A percentile compares a stretch with the other conserved stretches of the same genome.
Evolutionary conservation across 2,888 invertebrate genomes (phyloP).

Genomic region (Agapetus fuscipes): DNA sequence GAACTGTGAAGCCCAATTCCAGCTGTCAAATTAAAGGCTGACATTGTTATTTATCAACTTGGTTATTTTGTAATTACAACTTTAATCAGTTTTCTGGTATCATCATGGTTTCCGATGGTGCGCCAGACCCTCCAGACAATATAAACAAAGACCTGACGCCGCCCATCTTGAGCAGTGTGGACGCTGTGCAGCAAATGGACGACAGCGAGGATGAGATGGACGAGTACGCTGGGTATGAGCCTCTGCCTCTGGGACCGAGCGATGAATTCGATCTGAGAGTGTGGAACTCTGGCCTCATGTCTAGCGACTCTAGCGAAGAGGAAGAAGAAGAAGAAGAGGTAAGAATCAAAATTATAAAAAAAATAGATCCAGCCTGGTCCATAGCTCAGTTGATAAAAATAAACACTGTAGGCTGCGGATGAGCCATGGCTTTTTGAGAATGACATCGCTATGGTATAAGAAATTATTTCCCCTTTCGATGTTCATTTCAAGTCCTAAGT

Average conservation of each 20-base stretch:
- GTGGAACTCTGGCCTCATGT: conserved; percentile 10
- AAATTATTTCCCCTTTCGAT: too few species aligned
- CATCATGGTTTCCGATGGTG: conserved; percentile 42
- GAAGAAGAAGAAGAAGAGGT: conserved; percentile 18
- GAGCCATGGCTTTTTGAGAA: too few species aligned
- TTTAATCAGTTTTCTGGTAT: too few species aligned
- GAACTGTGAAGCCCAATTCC: too few species aligned
- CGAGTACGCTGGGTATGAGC: conserved; percentile 45
- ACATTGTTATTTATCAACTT: too few species aligned
- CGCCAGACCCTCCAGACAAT: conserved; percentile 40
- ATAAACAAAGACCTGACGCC: conserved; percentile 35
- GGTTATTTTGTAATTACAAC: too few species aligned
- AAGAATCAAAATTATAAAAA: conserved; percentile 21
- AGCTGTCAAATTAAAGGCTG: too few species aligned
- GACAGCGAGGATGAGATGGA: conserved; percentile 42
- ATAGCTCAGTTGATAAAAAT: too few species aligned
- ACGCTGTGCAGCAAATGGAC: conserved; percentile 30
- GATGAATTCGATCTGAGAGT: conserved; percentile 20
- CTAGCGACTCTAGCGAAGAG: conserved; percentile 8
- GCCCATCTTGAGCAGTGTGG: conserved; percentile 33
- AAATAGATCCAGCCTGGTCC: too few species aligned
- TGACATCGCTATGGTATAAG: too few species aligned
- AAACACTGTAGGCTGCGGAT: too few species aligned
- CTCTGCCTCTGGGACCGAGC: conserved; percentile 41
- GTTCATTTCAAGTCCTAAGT: too few species aligned